phyloP scores from a whole-genome alignment of 2,113 vertebrate genomes.

The Colius striatus region DNA sequence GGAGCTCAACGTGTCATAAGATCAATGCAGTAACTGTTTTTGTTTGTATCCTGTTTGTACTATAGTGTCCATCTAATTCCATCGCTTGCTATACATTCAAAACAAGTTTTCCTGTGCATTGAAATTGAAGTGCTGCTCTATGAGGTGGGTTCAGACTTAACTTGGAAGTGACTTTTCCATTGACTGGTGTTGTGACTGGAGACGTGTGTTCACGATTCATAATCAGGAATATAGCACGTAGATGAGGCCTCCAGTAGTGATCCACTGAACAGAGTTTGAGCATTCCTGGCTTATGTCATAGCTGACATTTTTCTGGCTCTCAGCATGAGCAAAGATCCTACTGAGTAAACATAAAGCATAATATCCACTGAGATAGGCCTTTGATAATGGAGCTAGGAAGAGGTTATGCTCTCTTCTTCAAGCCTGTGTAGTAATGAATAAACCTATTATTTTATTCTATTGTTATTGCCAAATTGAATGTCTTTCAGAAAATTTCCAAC shows the following conservation, averaged over 20 bases:
- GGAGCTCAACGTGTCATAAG: background rate
- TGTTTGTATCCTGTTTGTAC: background rate
- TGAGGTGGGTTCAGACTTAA: background rate
- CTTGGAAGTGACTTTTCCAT: background rate
- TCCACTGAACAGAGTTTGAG: background rate
- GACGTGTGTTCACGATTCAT: background rate
- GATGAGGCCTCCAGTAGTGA: background rate
- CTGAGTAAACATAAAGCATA: background rate
- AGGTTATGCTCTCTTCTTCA: conserved; percentile 5
- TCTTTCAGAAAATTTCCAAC: background rate
- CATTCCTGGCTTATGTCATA: background rate
- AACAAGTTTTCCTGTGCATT: background rate
- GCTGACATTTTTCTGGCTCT: background rate
- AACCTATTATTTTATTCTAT: background rate
- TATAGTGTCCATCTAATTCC: background rate
- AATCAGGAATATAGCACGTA: background rate
- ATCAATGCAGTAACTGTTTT: background rate
- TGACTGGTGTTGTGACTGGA: background rate
- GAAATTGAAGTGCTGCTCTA: background rate
- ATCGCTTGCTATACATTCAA: background rate
- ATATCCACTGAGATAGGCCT: background rate
- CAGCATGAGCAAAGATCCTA: background rate
- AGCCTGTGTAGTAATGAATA: background rate
- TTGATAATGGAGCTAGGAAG: background rate
- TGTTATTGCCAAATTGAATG: background rate